Evolutionary conservation across 2,888 invertebrate genomes (phyloP).

Genomic region (Eurytoma adleriae): DNA sequence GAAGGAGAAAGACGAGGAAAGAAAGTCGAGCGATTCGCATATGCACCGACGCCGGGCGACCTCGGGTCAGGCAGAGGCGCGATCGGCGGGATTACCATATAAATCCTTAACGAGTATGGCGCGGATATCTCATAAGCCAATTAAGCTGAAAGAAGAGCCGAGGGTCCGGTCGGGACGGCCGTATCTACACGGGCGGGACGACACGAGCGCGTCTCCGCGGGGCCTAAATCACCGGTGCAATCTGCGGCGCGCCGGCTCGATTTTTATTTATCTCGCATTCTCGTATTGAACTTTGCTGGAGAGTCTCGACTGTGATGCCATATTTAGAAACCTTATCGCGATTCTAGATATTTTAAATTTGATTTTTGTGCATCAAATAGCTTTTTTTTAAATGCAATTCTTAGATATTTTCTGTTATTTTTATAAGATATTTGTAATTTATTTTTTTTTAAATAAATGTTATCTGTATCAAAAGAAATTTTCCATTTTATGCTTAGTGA

Average conservation of each 20-base stretch:
- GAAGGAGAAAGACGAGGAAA: background rate
- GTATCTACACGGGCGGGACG: background rate
- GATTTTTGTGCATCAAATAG: no score
- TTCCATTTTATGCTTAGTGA: no score
- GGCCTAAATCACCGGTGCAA: constrained; percentile 17
- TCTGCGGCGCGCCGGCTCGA: background rate
- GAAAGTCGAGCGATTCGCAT: background rate
- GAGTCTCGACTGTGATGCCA: no score
- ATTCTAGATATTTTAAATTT: no score
- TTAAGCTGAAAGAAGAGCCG: constrained; percentile 26
- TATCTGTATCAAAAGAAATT: no score
- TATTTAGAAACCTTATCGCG: no score
- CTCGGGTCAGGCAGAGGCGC: constrained; percentile 20
- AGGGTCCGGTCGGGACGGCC: background rate
- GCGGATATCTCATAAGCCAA: constrained; percentile 27
- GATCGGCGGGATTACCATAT: constrained; percentile 38
- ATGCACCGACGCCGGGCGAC: background rate
- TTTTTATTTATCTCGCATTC: no score
- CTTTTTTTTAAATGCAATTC: no score
- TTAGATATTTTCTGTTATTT: no score
- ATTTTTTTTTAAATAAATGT: no score
- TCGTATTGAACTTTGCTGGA: no score
- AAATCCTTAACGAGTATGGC: constrained; percentile 40
- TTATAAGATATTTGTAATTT: no score
- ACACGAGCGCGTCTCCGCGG: background rate